Evolutionary conservation across 2,113 vertebrate species (phyloP).

Genomic region (Smithornis capensis): DNA sequence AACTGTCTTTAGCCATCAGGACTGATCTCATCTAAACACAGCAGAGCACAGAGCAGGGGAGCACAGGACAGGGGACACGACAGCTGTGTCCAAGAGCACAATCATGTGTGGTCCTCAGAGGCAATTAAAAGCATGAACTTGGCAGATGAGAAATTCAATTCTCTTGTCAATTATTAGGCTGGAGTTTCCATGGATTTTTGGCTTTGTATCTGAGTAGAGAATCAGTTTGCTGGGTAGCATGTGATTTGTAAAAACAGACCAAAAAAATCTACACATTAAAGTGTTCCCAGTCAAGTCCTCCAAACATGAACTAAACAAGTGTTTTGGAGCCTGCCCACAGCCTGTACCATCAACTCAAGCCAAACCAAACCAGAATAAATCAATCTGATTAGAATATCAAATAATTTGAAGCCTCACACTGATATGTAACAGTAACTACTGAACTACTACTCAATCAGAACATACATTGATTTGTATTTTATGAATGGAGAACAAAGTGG

Average conservation of each 20-base stretch:
- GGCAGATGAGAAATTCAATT: neutral
- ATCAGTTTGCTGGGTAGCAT: neutral
- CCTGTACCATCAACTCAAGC: neutral
- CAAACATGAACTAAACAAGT: neutral
- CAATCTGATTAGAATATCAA: neutral
- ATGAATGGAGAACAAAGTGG: neutral
- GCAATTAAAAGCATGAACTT: neutral
- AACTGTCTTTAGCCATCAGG: neutral
- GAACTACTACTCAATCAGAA: neutral
- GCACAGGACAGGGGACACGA: neutral
- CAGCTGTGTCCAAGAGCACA: neutral
- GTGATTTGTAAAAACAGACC: neutral
- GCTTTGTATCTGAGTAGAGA: neutral
- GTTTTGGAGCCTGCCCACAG: neutral
- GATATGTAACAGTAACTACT: neutral
- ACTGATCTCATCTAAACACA: rapidly evolving
- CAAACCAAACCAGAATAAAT: neutral
- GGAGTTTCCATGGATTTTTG: neutral
- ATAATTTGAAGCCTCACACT: neutral
- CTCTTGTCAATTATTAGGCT: neutral
- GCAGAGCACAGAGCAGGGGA: neutral
- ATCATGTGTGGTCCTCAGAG: rapidly evolving
- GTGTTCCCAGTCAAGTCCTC: neutral
- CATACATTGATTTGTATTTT: rapidly evolving
- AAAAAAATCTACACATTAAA: neutral